Base-by-base conservation (phyloP, 92 coral and sea anemone species). In the Nematostella vectensis region DNA sequence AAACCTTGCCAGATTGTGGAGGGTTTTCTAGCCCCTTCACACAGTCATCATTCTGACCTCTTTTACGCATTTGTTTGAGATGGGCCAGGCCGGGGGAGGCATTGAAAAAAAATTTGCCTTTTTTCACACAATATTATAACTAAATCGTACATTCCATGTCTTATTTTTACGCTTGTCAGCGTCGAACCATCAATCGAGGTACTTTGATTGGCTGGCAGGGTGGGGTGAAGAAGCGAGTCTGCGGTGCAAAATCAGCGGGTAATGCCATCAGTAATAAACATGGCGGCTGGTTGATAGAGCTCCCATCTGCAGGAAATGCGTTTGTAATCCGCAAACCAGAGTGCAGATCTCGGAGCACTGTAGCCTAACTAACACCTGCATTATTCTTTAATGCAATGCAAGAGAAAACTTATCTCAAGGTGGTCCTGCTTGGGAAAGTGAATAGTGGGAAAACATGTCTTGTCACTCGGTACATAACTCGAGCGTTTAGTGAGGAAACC, bases 341-440 rank as follows among this genome's bases (percentile, higher is more conserved):
- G 8, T 6, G 6, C 15, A 6, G 40, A 33, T 33, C 40, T 6
- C 40, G 40, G 40, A 33, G 15, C 6, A 6, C 15, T 33, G 6
- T 33, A 33, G 6, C 6, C 8, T 6, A 15, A 6, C 15, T 6
- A 15, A 33, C 6, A 15, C 40, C 40, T 33, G 6, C 40, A 33
- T 47, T n/a, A 25, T 52, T 66, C 20, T 21, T 69, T 57, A 56
- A 51, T 85, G 86, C 61, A 61, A 93, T 93, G 99, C 95, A 83
- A 74, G 96, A 93, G 65, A 93, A 93, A 76, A 83, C 95, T 1
- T 93, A 93, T 51, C 81, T 93, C 3, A 93, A 93, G 68, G 94
- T 93, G 27, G 99, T 93, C 80, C 99, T 93, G 75, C 68, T 93
- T 74, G 99, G 99, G 63, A 93, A 86, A 82, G 99, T 93, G 15